phyloP scores from a whole-genome alignment of 2,113 vertebrate genomes.

The Cebus imitator region DNA sequence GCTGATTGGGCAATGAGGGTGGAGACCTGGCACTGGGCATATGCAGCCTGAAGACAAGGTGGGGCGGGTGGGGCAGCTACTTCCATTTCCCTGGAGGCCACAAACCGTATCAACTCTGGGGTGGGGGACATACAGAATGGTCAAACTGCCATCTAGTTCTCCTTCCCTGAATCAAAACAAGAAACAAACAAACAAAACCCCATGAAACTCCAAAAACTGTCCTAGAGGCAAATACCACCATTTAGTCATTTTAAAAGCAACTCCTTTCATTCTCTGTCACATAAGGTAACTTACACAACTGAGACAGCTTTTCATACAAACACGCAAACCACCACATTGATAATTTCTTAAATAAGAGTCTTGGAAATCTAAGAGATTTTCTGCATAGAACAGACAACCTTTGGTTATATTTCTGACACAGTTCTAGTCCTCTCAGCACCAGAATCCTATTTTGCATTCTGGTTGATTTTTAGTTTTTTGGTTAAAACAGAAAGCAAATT shows the following conservation, averaged over 20 bases:
- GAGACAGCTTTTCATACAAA: neutral
- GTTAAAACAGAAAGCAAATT: neutral
- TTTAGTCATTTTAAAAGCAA: neutral
- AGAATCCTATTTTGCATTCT: neutral
- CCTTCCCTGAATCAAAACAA: neutral
- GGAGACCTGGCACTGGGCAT: slow-evolving; percentile 5
- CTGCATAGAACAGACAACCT: neutral
- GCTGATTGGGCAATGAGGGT: neutral
- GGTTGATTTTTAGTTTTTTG: neutral
- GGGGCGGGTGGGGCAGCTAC: neutral
- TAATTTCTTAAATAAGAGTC: neutral
- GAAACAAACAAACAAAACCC: no score
- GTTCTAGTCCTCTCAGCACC: neutral
- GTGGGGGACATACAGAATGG: neutral
- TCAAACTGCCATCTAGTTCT: neutral
- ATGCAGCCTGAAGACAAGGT: slow-evolving; percentile 8
- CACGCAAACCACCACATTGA: neutral
- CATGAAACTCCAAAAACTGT: neutral
- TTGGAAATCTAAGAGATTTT: neutral
- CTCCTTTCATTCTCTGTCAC: neutral
- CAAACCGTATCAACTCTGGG: no score
- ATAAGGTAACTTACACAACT: neutral
- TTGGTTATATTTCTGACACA: neutral
- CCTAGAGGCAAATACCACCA: neutral
- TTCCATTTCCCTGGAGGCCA: neutral